These are phyloP conservation scores for Amitus sp. DNA, from an alignment of 2,888 invertebrate species.

Conservation along the genomic window DNA sequence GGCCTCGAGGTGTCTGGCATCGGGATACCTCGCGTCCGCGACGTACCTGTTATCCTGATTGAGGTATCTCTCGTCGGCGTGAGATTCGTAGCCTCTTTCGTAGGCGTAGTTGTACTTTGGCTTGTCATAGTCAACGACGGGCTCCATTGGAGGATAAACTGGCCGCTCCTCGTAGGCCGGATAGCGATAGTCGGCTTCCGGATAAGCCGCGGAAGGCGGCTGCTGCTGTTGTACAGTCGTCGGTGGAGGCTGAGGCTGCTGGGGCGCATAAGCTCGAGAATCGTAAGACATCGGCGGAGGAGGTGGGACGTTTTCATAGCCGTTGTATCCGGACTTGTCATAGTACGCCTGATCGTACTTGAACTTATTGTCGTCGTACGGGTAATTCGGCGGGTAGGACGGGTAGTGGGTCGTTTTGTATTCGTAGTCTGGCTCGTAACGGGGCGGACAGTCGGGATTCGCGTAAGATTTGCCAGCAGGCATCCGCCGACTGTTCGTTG, in stretches of 20 bases:
- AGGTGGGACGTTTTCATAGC: slow-evolving; percentile 16
- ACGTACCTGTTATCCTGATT: slow-evolving; percentile 26
- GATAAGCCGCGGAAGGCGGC: slow-evolving; percentile 16
- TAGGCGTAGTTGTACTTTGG: slow-evolving; percentile 52
- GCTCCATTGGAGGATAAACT: slow-evolving; percentile 19
- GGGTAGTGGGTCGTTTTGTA: slow-evolving; percentile 64
- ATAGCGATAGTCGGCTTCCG: slow-evolving; percentile 24
- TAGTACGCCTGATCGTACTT: slow-evolving; percentile 50
- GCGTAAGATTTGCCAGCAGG: slow-evolving; percentile 56
- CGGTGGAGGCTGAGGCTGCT: slow-evolving; percentile 16
- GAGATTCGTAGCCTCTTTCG: slow-evolving; percentile 49
- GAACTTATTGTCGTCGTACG: slow-evolving; percentile 61
- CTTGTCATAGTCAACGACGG: slow-evolving; percentile 50
- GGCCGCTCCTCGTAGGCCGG: slow-evolving; percentile 32
- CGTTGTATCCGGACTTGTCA: slow-evolving; percentile 24
- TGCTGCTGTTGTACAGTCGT: slow-evolving; percentile 6
- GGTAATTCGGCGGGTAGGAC: slow-evolving; percentile 63
- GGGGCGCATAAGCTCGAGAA: slow-evolving; percentile 23
- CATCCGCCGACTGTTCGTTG: slow-evolving; percentile 59
- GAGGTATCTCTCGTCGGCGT: slow-evolving; percentile 34
- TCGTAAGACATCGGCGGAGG: slow-evolving; percentile 27
- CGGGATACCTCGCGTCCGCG: slow-evolving; percentile 39
- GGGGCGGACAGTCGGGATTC: slow-evolving; percentile 46
- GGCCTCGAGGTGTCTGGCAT: slow-evolving; percentile 48
- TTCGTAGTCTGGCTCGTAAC: slow-evolving; percentile 56